Conservation (phyloP, 1,140 invertebrate genomes). For the Drosophila tani region DNA sequence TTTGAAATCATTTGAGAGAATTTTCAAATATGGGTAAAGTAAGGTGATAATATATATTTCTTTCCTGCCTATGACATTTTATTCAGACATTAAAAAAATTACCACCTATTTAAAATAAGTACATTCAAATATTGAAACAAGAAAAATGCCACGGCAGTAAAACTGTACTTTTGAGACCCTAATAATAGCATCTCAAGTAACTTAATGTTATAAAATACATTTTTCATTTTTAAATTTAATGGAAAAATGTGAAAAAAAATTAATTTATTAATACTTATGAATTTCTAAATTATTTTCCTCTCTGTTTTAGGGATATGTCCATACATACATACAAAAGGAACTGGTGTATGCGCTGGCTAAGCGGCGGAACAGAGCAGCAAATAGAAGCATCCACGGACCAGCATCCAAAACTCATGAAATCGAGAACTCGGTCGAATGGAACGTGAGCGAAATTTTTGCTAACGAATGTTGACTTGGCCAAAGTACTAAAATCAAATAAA, state of each 20-base stretch:
- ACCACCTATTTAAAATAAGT: no score
- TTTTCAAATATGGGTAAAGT: neutral
- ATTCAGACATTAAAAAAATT: neutral
- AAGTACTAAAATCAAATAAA: conserved; percentile 81
- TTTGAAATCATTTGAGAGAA: neutral
- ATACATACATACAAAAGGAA: conserved; percentile 1
- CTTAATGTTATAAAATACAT: no score
- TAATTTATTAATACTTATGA: neutral
- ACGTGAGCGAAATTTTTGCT: conserved; percentile 78
- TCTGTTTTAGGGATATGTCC: neutral
- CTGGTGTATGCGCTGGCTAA: conserved; percentile 35
- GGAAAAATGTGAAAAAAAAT: no score
- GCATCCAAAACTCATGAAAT: conserved; percentile 70
- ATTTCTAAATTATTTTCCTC: neutral
- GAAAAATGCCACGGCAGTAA: no score
- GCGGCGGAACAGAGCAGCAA: conserved; percentile 60
- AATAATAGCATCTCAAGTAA: no score
- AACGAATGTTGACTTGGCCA: conserved; percentile 80
- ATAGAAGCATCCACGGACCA: conserved; percentile 46
- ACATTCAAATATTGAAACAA: neutral
- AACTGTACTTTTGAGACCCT: no score
- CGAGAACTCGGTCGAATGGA: conserved; percentile 70
- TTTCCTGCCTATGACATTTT: neutral
- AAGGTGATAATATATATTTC: neutral
- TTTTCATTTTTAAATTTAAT: no score